phyloP scores from a whole-genome alignment of 30 jellyfish, hydroid and myxozoan genomes.

The Rhopilema esculentum region DNA sequence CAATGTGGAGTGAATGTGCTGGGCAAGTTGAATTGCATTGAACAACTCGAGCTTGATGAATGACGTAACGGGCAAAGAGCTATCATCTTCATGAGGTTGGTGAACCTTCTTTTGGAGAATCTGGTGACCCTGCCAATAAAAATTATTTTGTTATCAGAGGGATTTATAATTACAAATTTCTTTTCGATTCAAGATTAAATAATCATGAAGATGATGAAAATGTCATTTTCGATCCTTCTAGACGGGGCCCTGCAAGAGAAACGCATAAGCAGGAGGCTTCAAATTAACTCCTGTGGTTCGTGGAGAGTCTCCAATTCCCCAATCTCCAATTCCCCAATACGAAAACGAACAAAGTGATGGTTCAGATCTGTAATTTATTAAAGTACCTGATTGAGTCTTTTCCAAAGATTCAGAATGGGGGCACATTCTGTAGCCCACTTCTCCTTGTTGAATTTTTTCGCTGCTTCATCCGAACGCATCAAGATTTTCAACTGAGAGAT shows the following conservation, averaged over 20 bases:
- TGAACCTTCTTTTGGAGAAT: constrained; percentile 72
- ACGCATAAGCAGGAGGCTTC: too few species aligned
- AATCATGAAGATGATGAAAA: too few species aligned
- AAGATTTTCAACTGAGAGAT: constrained; percentile 79
- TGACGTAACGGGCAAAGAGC: constrained; percentile 83
- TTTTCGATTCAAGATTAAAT: too few species aligned
- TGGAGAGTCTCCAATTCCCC: too few species aligned
- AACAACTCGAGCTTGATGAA: constrained; percentile 76
- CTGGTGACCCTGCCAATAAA: constrained; percentile 76
- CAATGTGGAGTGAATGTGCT: constrained; percentile 86
- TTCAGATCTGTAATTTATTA: too few species aligned
- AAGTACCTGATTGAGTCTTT: constrained; percentile 91
- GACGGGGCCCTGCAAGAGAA: too few species aligned
- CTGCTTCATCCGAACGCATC: constrained; percentile 92
- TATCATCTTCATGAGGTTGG: constrained; percentile 79
- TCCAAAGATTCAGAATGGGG: constrained; percentile 93
- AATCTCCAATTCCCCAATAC: too few species aligned
- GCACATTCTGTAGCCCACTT: constrained; percentile 97
- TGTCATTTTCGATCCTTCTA: too few species aligned
- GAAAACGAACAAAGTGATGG: too few species aligned
- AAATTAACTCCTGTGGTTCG: too few species aligned
- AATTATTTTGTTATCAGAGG: too few species aligned
- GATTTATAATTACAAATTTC: too few species aligned
- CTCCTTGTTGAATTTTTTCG: constrained; percentile 90
- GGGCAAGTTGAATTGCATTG: constrained; percentile 88